Evolutionary conservation across 2,113 vertebrate species (phyloP).

Genomic region (Pitta sordida): DNA sequence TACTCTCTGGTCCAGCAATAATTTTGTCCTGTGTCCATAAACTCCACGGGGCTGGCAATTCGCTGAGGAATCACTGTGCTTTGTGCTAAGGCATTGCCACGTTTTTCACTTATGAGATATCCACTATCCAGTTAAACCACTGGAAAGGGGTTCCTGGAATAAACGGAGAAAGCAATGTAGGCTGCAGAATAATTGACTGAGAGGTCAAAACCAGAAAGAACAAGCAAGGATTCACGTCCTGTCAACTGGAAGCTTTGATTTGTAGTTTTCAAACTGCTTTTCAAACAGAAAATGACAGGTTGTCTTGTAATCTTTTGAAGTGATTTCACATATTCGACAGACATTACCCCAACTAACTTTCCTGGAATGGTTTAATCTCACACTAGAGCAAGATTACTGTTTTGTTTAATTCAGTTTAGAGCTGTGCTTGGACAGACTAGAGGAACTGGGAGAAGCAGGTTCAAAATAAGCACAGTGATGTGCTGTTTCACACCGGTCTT

Average conservation of each 20-base stretch:
- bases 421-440: neutral
- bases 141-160: neutral
- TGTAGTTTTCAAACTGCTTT: neutral
- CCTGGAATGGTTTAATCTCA: neutral
- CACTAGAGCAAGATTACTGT: neutral
- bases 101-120: neutral
- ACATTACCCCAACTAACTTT: neutral
- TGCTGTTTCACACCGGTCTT: neutral
- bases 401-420: neutral
- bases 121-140: neutral
- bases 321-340: neutral
- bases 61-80: neutral
- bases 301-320: neutral
- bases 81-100: neutral
- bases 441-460: neutral
- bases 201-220: conserved; percentile 1
- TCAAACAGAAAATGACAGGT: neutral
- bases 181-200: neutral
- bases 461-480: neutral
- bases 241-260: neutral
- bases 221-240: neutral
- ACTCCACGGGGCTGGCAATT: neutral
- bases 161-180: neutral
- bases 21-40: neutral
- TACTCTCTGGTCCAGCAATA: neutral